Conservation (phyloP, 2,888 invertebrate species). For the Toxonevra muliebris region DNA sequence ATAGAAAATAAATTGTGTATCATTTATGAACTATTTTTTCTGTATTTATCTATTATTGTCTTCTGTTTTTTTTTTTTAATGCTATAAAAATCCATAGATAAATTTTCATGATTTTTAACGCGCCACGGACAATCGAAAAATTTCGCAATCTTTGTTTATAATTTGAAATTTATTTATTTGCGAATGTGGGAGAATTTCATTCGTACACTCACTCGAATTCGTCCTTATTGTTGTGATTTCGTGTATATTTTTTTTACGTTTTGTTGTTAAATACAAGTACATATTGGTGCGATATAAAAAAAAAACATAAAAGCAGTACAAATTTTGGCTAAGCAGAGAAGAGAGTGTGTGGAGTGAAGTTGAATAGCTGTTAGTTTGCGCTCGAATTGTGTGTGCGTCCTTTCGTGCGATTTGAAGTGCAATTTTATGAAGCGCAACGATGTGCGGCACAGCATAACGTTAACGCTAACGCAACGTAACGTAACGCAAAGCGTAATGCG, state of each 20-base stretch:
- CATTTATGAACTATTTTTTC: background rate
- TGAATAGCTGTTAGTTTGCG: too few species aligned
- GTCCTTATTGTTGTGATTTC: background rate
- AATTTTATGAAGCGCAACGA: constrained; percentile 24
- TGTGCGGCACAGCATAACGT: constrained; percentile 14
- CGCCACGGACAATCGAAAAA: background rate
- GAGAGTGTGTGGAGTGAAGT: too few species aligned
- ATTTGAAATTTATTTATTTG: constrained; percentile 7
- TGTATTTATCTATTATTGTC: background rate
- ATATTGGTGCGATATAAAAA: background rate
- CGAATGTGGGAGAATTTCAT: background rate
- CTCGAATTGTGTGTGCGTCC: background rate
- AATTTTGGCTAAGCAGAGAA: too few species aligned
- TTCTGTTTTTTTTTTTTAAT: constrained; percentile 1
- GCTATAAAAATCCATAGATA: background rate
- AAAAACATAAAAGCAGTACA: too few species aligned
- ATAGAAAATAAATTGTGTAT: too few species aligned
- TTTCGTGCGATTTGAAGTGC: constrained; percentile 20
- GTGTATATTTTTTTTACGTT: too few species aligned
- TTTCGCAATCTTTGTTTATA: constrained; percentile 7
- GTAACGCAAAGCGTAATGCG: background rate
- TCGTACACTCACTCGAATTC: background rate
- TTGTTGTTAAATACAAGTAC: too few species aligned
- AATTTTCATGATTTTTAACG: background rate
- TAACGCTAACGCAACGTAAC: constrained; percentile 1